phyloP scores from a whole-genome alignment of 2,888 invertebrate species.

The Catocala sponsa region DNA sequence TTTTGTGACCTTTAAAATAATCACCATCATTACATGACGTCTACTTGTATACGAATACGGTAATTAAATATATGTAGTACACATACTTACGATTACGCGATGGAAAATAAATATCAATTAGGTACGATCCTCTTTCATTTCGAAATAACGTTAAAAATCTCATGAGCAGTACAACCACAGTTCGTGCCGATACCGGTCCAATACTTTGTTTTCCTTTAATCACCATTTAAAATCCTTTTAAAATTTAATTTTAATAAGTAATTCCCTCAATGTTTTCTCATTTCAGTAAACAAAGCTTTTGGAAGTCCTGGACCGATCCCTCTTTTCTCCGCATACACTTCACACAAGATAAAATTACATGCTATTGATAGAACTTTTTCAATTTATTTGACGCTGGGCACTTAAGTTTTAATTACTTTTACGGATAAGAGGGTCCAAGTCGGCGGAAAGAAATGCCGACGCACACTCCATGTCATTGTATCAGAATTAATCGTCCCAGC shows the following conservation, averaged over 20 bases:
- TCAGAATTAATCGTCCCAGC: slow-evolving; percentile 37
- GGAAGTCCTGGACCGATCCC: slow-evolving; percentile 1
- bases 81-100: neutral
- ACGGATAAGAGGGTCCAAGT: slow-evolving; percentile 23
- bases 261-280: slow-evolving; percentile 33
- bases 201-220: slow-evolving; percentile 33
- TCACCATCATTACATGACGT: neutral
- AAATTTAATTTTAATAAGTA: slow-evolving; percentile 28
- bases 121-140: neutral
- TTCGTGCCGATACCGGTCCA: neutral
- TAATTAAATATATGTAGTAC: too few species aligned
- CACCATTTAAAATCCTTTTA: slow-evolving; percentile 7
- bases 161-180: neutral
- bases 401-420: slow-evolving; percentile 63
- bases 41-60: too few species aligned
- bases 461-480: slow-evolving; percentile 26
- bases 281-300: slow-evolving; percentile 17
- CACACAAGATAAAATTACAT: slow-evolving; percentile 13
- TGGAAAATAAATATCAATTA: neutral
- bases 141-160: neutral
- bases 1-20: too few species aligned
- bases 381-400: slow-evolving; percentile 58
- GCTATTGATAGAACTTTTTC: slow-evolving; percentile 59
- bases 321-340: neutral
- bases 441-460: slow-evolving; percentile 22